phyloP scores from a whole-genome alignment of 1,140 invertebrate genomes.

The Microvelia longipes region DNA sequence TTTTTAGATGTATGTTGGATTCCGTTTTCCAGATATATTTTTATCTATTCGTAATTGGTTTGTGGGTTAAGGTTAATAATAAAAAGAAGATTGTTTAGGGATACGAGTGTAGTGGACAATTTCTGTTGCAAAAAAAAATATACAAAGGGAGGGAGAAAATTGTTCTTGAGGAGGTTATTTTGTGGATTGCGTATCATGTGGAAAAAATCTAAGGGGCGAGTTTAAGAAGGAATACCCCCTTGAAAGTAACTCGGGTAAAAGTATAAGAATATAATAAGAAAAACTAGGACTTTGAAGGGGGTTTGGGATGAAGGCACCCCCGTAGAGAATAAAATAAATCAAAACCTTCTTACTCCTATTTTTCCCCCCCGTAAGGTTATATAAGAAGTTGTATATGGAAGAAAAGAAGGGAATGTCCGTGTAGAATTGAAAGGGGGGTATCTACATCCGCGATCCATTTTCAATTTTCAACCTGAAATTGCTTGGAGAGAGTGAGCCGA shows the following conservation, averaged over 20 bases:
- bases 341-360: constrained; percentile 8
- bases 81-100: neutral
- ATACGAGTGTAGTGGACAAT: neutral
- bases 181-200: neutral
- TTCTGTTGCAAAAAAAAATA: neutral
- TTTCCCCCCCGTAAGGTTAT: constrained; percentile 2
- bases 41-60: neutral
- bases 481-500: constrained; percentile 3
- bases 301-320: neutral
- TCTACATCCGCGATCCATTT: constrained; percentile 17
- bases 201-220: neutral
- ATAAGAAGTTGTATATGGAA: neutral
- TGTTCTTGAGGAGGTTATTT: neutral
- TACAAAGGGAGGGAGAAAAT: too few species aligned
- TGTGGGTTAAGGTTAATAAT: neutral
- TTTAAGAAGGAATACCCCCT: neutral
- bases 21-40: neutral
- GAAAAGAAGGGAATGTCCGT: neutral
- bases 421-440: constrained; percentile 8
- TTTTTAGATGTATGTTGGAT: too few species aligned
- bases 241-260: neutral
- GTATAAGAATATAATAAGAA: neutral
- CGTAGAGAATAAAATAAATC: constrained; percentile 13
- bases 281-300: neutral
- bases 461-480: constrained; percentile 19